Conservation (phyloP, 2,888 invertebrate species). For the Zygaena filipendulae region DNA sequence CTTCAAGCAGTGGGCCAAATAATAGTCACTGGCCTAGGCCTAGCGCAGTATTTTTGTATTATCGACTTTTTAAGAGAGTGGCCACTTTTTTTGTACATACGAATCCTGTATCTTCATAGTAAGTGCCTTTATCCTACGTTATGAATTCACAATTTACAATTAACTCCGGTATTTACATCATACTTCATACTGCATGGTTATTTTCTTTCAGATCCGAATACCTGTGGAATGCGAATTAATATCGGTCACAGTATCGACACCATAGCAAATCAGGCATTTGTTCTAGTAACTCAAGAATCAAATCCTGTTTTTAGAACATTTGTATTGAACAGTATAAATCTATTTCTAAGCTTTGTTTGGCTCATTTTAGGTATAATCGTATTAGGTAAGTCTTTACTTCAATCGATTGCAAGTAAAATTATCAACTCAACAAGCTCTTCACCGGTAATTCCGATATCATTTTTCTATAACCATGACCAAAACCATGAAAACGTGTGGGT, state of each 20-base stretch:
- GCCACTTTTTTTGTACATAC: conserved; percentile 36
- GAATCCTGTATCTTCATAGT: conserved; percentile 47
- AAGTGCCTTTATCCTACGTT: no score
- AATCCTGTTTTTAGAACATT: conserved; percentile 37
- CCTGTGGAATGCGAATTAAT: conserved; percentile 32
- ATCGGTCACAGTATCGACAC: conserved; percentile 38
- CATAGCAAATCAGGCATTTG: conserved; percentile 38
- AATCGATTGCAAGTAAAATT: no score
- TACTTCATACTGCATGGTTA: no score
- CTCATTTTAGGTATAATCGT: conserved; percentile 15
- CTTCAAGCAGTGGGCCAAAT: conserved; percentile 37
- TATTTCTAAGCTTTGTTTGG: conserved; percentile 35
- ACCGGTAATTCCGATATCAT: no score
- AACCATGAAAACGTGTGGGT: no score
- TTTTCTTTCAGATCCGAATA: conserved; percentile 31
- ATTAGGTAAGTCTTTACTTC: background rate
- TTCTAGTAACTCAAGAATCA: conserved; percentile 29
- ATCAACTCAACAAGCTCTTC: no score
- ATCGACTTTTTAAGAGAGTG: conserved; percentile 39
- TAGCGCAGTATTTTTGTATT: conserved; percentile 43
- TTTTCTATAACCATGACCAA: no score
- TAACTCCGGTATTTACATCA: no score
- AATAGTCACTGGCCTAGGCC: conserved; percentile 25
- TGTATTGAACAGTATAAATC: conserved; percentile 30
- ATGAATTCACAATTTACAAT: no score